Evolutionary conservation across 2,888 invertebrate species (phyloP), one percentile per base, ranked within the genome.

Genomic region (Spialia ferax): DNA sequence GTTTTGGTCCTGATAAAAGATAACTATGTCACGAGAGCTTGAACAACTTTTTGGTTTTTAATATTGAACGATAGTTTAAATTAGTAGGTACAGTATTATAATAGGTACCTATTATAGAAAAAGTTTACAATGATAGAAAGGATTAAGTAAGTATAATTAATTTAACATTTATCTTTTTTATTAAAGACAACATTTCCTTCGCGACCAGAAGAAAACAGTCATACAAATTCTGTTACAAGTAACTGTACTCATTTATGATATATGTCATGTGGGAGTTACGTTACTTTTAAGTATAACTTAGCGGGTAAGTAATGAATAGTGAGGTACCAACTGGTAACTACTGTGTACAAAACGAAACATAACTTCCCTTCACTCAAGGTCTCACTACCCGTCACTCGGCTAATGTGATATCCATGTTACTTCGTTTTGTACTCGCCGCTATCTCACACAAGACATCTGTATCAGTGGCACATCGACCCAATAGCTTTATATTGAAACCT

Each of bases 341-440:
- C 60, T 45, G 67, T 61, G 67, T 67, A 71, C 69, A 68, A 70
- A 71, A 71, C 72, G 71, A 71, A 71, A 73, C 60, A 73, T 66
- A 73, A 72, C 74, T 75, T 74, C 73, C 69, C 70, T 70, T 70
- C 69, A 70, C 73, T 71, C 73, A 78, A 78, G 77, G 77, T 78
- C 75, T 78, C 72, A 76, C 79, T 79, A 75, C 78, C 78, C 77
- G 83, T 84, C 84, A 81, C 75, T 76, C 78, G 77, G 78, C 84
- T 93, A 93, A 93, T 93, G 93, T 93, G 91, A 89, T 91, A 91
- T 88, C 86, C 92, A 82, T 93, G 93, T 93, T 83, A 77, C 71
- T 81, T 79, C 86, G 87, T 89, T 89, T 87, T 83, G 89, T 87
- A 77, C 79, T 77, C 74, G 86, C 91, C 91, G 93, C 90, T 93